A percentile compares a stretch with the other conserved stretches of the same genome.
phyloP scores from a whole-genome alignment of 2,888 invertebrate species.

The Rhaphigaster nebulosa region DNA sequence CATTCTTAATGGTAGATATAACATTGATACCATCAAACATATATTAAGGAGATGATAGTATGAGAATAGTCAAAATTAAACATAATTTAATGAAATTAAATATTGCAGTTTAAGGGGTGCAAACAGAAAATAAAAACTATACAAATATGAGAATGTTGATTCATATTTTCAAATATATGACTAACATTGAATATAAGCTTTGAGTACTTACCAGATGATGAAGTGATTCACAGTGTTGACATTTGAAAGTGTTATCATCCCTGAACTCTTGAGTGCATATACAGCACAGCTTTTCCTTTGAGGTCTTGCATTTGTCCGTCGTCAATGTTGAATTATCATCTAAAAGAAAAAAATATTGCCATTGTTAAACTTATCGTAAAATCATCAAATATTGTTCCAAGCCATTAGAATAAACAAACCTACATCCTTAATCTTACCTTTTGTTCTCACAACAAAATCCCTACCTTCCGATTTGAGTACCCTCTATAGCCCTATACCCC shows the following conservation, averaged over 20 bases:
- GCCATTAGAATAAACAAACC: background rate
- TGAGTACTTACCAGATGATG: conserved; percentile 26
- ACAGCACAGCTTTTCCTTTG: background rate
- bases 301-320: background rate
- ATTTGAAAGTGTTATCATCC: conserved; percentile 31
- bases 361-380: background rate
- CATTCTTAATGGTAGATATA: no score
- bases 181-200: background rate
- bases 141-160: no score
- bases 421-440: background rate
- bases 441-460: background rate
- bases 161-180: background rate
- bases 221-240: conserved; percentile 37
- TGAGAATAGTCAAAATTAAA: no score
- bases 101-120: no score
- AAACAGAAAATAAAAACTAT: no score
- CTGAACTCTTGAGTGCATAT: background rate
- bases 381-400: background rate
- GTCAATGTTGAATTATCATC: background rate
- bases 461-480: no score
- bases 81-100: no score
- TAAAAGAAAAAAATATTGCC: background rate
- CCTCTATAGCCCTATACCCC: no score
- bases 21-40: no score
- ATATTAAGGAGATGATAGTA: no score